Conservation (phyloP, 2,888 invertebrate species). For the Laspeyria flexula region DNA sequence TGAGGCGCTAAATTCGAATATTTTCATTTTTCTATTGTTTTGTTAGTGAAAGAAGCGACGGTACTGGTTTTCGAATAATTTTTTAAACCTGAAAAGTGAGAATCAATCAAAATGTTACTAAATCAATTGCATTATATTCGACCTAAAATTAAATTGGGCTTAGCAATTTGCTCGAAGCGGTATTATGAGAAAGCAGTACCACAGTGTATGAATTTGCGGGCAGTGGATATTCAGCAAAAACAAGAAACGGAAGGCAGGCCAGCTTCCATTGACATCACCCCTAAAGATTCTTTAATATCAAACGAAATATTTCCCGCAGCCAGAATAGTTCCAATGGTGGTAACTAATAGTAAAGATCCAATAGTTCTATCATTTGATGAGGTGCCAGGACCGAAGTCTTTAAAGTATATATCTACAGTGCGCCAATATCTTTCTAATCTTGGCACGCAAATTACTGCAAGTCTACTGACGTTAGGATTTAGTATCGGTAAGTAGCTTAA, state of each 20-base stretch:
- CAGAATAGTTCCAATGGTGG: slow-evolving; percentile 64
- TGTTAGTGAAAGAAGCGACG: slow-evolving; percentile 22
- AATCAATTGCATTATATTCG: slow-evolving; percentile 53
- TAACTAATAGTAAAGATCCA: slow-evolving; percentile 64
- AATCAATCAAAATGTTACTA: slow-evolving; percentile 53
- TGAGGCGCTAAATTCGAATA: slow-evolving; percentile 56
- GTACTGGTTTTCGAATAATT: slow-evolving; percentile 16
- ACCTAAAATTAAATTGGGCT: slow-evolving; percentile 35
- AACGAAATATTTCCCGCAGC: slow-evolving; percentile 61
- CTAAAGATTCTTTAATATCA: slow-evolving; percentile 18
- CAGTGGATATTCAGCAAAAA: slow-evolving; percentile 25
- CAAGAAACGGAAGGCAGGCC: slow-evolving; percentile 3
- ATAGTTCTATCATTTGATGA: slow-evolving; percentile 85
- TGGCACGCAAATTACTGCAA: slow-evolving; percentile 87
- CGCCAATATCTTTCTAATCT: slow-evolving; percentile 87
- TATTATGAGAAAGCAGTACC: slow-evolving; percentile 40
- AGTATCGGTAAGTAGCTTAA: slow-evolving; percentile 73
- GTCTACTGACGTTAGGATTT: slow-evolving; percentile 79
- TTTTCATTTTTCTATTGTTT: slow-evolving; percentile 51
- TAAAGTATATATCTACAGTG: slow-evolving; percentile 85
- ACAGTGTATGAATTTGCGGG: slow-evolving; percentile 52
- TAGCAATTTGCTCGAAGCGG: slow-evolving; percentile 43
- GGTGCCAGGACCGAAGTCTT: slow-evolving; percentile 87
- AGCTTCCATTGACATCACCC: slow-evolving; percentile 8
- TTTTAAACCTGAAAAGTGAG: slow-evolving; percentile 26